A percentile compares a stretch with the other conserved stretches of the same genome.
phyloP scores from a whole-genome alignment of 2,888 invertebrate genomes.

The Zygogramma bicolorata region DNA sequence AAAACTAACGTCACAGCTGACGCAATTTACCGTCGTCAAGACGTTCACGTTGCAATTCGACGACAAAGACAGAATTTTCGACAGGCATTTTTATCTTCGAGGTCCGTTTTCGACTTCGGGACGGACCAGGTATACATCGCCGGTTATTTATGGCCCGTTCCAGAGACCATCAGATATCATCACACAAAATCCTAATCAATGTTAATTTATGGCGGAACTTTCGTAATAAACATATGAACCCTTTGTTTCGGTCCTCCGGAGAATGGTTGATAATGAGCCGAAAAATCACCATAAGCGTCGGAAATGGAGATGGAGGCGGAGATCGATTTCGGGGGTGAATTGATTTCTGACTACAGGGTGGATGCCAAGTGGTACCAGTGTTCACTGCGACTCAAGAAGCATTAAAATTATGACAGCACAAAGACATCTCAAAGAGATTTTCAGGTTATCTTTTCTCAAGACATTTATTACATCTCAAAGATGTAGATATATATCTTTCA shows the following conservation, averaged over 20 bases:
- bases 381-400: too few species aligned
- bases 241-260: conserved; percentile 62
- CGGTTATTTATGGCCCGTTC: conserved; percentile 66
- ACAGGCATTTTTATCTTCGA: conserved; percentile 45
- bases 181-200: conserved; percentile 68
- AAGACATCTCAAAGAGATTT: too few species aligned
- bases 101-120: conserved; percentile 44
- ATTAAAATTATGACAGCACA: too few species aligned
- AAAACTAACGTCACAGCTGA: conserved; percentile 39
- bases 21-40: conserved; percentile 53
- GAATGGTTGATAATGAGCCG: conserved; percentile 64
- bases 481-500: too few species aligned
- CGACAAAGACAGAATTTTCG: conserved; percentile 50
- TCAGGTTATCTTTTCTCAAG: too few species aligned
- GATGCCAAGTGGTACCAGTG: too few species aligned
- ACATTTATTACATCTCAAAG: too few species aligned
- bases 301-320: not conserved
- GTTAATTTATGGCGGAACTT: conserved; percentile 66
- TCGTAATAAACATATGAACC: conserved; percentile 67
- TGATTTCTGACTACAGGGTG: conserved; percentile 45
- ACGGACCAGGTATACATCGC: conserved; percentile 60
- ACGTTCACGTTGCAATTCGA: conserved; percentile 48
- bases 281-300: conserved; percentile 46
- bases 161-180: conserved; percentile 67
- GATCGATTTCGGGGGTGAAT: conserved; percentile 47